Percentiles rank a stretch among this genome's conserved stretches.
Conservation (phyloP, 2,888 invertebrate species). For the Amblyteles armatorius region DNA sequence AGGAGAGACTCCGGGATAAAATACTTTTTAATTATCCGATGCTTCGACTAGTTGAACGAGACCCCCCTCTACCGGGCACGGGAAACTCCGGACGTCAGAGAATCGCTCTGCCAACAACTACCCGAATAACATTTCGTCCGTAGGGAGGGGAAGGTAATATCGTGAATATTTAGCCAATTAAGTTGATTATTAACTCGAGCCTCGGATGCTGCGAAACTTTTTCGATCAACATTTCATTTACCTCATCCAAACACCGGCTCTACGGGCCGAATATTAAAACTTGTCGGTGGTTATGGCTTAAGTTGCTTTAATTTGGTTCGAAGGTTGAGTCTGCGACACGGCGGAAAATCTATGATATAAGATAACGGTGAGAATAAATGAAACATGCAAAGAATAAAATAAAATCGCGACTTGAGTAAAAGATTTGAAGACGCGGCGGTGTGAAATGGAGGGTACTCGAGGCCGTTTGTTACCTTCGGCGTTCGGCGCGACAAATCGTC, state of each 20-base stretch:
- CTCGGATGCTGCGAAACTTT: not conserved
- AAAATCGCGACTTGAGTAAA: not conserved
- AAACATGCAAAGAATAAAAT: too few relatives aligned
- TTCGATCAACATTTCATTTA: not conserved
- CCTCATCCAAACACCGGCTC: not conserved
- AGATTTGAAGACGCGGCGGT: not conserved
- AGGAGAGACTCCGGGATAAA: not conserved
- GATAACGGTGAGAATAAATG: not conserved
- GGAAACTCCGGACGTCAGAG: not conserved
- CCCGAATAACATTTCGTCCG: too few relatives aligned
- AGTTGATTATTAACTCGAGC: not conserved
- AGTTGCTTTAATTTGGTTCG: not conserved
- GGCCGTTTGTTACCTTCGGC: slow-evolving; percentile 40
- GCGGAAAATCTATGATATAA: not conserved
- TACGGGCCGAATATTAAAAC: not conserved
- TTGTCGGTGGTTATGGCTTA: not conserved
- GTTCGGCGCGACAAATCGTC: slow-evolving; percentile 33
- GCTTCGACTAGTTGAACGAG: slow-evolving; percentile 21
- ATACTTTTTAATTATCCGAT: slow-evolving; percentile 37
- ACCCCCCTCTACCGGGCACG: not conserved
- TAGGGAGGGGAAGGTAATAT: not conserved
- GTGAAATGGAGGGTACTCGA: slow-evolving; percentile 13
- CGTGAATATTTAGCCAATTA: not conserved
- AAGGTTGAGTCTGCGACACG: not conserved
- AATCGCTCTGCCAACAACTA: not conserved